phyloP scores from a whole-genome alignment of 2,113 vertebrate species.

The Camelus bactrianus region DNA sequence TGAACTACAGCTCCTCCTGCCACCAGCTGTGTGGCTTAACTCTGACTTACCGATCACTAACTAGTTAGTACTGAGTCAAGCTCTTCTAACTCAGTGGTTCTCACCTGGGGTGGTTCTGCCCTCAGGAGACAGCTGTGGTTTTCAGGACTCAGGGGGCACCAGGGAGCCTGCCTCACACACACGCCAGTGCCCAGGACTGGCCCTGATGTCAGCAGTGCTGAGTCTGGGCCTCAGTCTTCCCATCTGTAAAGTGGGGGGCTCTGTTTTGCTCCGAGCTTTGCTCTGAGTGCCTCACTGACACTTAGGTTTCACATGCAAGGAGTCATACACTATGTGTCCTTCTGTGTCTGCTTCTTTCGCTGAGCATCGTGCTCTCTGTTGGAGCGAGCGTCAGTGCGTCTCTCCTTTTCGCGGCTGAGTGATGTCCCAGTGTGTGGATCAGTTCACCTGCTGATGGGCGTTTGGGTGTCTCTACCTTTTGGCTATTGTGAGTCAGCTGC shows the following conservation, averaged over 20 bases:
- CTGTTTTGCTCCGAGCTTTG: rapidly evolving
- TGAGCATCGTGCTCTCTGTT: neutral
- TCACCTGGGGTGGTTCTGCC: neutral
- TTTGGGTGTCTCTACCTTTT: neutral
- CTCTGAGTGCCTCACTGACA: too few relatives aligned
- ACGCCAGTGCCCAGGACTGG: neutral
- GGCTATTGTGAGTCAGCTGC: neutral
- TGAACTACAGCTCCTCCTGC: too few relatives aligned
- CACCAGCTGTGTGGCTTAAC: neutral
- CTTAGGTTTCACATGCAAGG: neutral
- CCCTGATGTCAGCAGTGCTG: neutral
- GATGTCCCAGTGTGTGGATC: rapidly evolving
- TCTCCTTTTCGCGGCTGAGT: neutral
- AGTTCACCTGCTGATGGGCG: neutral
- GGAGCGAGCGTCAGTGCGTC: too few relatives aligned
- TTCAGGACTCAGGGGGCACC: neutral
- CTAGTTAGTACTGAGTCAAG: neutral
- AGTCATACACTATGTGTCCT: neutral
- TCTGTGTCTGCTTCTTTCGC: neutral
- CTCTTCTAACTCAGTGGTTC: neutral
- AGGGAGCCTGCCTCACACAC: too few relatives aligned
- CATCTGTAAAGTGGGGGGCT: too few relatives aligned
- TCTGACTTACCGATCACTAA: neutral
- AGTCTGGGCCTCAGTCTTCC: neutral
- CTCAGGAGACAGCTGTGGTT: neutral